phyloP scores from a whole-genome alignment of 2,888 invertebrate species.

The Diarsia brunnea region DNA sequence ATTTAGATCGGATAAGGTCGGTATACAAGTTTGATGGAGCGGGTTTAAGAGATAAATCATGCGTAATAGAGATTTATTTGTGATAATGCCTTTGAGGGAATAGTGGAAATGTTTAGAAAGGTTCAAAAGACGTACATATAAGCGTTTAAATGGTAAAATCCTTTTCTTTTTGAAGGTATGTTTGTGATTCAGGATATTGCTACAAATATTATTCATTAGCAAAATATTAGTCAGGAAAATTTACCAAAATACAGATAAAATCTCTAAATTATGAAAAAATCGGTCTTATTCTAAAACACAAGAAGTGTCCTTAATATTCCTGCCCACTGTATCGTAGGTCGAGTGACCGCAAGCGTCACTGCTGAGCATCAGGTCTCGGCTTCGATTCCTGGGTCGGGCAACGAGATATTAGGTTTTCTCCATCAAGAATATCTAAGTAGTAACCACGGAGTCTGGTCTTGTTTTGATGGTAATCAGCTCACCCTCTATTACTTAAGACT shows the following conservation, averaged over 20 bases:
- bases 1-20: slow-evolving; percentile 58
- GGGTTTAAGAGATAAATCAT: slow-evolving; percentile 34
- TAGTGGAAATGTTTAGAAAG: background rate
- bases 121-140: background rate
- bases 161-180: background rate
- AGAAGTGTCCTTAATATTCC: background rate
- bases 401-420: too few relatives aligned
- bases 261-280: background rate
- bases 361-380: too few relatives aligned
- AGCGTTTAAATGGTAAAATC: background rate
- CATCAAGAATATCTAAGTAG: too few relatives aligned
- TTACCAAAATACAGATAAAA: background rate
- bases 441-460: too few relatives aligned
- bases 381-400: too few relatives aligned
- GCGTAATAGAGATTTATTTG: slow-evolving; percentile 13
- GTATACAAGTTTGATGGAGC: slow-evolving; percentile 28
- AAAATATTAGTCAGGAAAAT: background rate
- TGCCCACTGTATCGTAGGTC: background rate
- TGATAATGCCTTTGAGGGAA: slow-evolving; percentile 14
- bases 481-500: too few relatives aligned
- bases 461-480: too few relatives aligned
- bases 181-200: background rate
- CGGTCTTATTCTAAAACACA: background rate
- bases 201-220: background rate
- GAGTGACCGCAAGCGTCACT: too few relatives aligned